These are phyloP conservation scores for Parapsyche elsis DNA, from an alignment of 1,140 invertebrate species.

Conservation along the genomic window DNA sequence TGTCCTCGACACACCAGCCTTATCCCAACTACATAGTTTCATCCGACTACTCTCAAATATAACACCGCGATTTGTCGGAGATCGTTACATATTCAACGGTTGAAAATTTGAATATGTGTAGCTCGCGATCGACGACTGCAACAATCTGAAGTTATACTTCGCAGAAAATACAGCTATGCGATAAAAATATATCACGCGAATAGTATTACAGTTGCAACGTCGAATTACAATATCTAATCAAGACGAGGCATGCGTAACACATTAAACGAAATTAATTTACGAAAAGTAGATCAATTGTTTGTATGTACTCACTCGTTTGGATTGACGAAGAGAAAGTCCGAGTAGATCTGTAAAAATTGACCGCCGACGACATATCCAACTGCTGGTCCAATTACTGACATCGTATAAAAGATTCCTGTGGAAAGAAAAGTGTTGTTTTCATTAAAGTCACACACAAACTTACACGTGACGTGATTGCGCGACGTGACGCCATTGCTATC, in stretches of 20 bases:
- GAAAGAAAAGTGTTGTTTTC: no score
- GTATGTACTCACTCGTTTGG: slow-evolving; percentile 70
- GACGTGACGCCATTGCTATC: no score
- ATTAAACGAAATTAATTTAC: neutral
- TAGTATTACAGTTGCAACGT: neutral
- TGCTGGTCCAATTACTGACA: slow-evolving; percentile 85
- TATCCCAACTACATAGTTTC: neutral
- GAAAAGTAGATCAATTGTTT: no score
- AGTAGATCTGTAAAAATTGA: slow-evolving; percentile 80
- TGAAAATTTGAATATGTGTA: no score
- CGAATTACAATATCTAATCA: neutral
- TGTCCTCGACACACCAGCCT: neutral
- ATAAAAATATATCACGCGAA: no score
- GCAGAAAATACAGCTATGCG: no score
- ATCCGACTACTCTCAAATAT: neutral
- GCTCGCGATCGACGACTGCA: no score
- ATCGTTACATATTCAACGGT: neutral
- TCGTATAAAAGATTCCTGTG: slow-evolving; percentile 79
- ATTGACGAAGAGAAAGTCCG: slow-evolving; percentile 75
- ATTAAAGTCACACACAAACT: no score
- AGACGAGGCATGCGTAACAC: neutral
- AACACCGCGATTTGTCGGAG: neutral
- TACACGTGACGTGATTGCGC: no score
- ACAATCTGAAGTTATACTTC: no score
- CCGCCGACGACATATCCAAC: slow-evolving; percentile 83